Evolutionary conservation across 1,140 invertebrate species (phyloP), one percentile per base, ranked within the genome.

Genomic region (Eciton burchellii): DNA sequence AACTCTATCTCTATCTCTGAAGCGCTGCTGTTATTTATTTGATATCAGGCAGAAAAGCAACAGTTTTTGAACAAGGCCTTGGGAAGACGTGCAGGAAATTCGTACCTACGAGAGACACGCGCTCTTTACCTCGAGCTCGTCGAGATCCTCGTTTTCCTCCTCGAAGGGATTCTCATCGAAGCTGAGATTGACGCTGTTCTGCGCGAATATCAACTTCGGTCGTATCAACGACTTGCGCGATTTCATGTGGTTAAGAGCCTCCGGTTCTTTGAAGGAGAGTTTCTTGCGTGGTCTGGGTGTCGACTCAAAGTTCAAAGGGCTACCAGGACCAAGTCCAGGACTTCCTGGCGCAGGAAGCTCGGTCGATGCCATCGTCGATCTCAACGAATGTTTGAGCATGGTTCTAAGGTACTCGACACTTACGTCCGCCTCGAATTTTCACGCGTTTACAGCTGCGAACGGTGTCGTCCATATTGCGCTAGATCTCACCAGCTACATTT

Each of bases 231-330:
- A 87, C 65, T 91, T 93, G 83, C 92, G 92, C 83, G 93, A 86
- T 82, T 92, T 92, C 79, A 93, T 88, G 70, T 92, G 93, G 4
- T 93, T 92, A 77, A 96, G 94, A n/a, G 97, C 96, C 92, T 97
- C 97, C 0, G 97, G 97, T 88, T 98, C 97, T 73, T 97, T 95
- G 90, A 98, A 98, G 0, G 97, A 97, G 0, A 98, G 93, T 89
- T 98, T 98, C 92, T 98, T 98, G 26, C 97, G 94, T 0, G 97
- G 97, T 84, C 96, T 95, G 70, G 97, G 95, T 21, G 94, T 93
- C 43, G 91, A 92, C 79, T 95, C 93, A 26, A 66, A 57, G 1
- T 72, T 72, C 66, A 83, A 70, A 1, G 87, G 92, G 87, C 81
- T 91, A 90, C 89, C 89, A 92, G 88, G 84, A 89, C 82, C 91